Evolutionary conservation across 92 coral and sea anemone species (phyloP).

Genomic region (Desmophyllum pertusum): DNA sequence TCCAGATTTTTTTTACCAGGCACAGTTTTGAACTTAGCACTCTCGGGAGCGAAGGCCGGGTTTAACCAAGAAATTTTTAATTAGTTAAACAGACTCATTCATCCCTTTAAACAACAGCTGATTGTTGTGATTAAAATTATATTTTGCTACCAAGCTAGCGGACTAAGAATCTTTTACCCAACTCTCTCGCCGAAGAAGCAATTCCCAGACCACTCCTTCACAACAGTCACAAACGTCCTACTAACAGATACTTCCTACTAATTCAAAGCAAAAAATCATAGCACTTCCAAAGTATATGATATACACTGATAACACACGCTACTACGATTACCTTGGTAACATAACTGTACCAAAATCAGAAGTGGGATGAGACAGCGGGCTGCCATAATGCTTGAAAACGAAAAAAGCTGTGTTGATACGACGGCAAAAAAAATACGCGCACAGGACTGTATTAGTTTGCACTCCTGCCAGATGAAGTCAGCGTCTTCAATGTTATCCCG

Average conservation of each 20-base stretch:
- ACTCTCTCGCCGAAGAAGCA: too few species aligned
- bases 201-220: neutral
- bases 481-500: neutral
- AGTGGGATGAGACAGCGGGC: neutral
- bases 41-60: too few species aligned
- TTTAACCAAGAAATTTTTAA: neutral
- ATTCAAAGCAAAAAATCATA: neutral
- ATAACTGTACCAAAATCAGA: neutral
- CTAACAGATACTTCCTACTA: neutral
- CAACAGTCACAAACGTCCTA: neutral
- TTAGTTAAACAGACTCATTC: slow-evolving; percentile 13
- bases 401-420: too few species aligned
- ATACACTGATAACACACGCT: neutral
- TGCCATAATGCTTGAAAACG: neutral
- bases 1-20: too few species aligned
- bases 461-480: neutral
- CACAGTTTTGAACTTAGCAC: too few species aligned
- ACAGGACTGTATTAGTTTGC: neutral
- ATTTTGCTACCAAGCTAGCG: neutral
- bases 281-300: neutral
- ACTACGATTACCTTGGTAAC: slow-evolving; percentile 43
- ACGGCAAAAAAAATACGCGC: too few species aligned
- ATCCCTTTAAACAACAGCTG: neutral
- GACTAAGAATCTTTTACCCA: neutral
- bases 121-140: neutral